These are phyloP conservation scores for Phalacrocorax pelagicus DNA, from an alignment of 2,113 vertebrate genomes.

Conservation along the genomic window DNA sequence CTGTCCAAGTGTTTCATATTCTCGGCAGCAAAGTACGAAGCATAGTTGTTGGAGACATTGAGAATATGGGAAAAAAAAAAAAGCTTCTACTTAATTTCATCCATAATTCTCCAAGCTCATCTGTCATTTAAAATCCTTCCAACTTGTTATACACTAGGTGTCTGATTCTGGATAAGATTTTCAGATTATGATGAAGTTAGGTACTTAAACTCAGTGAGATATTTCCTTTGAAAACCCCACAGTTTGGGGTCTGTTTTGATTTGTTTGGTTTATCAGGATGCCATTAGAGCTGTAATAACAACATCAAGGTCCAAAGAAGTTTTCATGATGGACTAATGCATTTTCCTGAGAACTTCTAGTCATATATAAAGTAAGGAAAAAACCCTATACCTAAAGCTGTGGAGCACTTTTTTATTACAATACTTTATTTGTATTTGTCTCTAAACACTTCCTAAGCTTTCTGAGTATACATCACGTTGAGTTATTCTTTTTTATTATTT, in stretches of 20 bases:
- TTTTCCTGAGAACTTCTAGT: not conserved
- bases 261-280: conserved; percentile 32
- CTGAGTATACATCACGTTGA: not conserved
- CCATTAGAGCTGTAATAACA: not conserved
- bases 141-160: not conserved
- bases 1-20: conserved; percentile 30
- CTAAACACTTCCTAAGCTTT: not conserved
- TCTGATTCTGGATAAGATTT: not conserved
- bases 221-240: conserved; percentile 2
- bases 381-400: not conserved
- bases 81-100: not conserved
- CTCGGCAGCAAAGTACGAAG: conserved; percentile 5
- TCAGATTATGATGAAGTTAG: conserved; percentile 1
- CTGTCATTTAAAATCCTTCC: conserved; percentile 24
- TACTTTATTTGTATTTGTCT: not conserved
- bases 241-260: conserved; percentile 25
- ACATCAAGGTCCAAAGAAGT: not conserved
- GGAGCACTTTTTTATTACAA: not conserved
- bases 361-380: not conserved
- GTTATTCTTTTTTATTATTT: not conserved
- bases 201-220: conserved; percentile 7
- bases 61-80: not conserved
- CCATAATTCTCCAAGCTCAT: conserved; percentile 25
- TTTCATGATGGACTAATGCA: not conserved
- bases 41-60: conserved; percentile 11